Evolutionary conservation across 2,888 invertebrate species (phyloP).

Genomic region (Orthosia gothica): DNA sequence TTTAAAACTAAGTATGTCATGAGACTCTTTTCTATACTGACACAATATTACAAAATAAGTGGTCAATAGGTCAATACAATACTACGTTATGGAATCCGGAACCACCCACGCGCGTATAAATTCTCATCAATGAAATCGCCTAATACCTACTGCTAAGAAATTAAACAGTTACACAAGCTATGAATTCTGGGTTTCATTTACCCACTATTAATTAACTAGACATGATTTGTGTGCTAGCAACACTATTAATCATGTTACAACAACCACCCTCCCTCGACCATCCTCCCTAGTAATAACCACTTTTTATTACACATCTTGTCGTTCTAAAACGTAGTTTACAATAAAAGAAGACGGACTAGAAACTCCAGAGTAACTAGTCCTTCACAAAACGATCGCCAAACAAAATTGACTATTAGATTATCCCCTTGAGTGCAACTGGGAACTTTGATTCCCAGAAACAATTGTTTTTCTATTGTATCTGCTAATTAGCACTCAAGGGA

Average conservation of each 20-base stretch:
- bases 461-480: no score
- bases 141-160: background rate
- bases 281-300: background rate
- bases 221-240: conserved; percentile 1
- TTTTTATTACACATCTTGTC: background rate
- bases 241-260: background rate
- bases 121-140: conserved; percentile 14
- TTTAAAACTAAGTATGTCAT: conserved; percentile 14
- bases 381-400: background rate
- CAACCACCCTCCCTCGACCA: background rate
- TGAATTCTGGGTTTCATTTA: background rate
- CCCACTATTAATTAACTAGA: background rate
- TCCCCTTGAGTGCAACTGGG: no score
- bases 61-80: conserved; percentile 28
- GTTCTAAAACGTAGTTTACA: background rate
- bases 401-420: background rate
- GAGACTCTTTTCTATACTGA: conserved; percentile 36
- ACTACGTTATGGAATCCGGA: conserved; percentile 22
- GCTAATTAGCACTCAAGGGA: no score
- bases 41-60: conserved; percentile 30
- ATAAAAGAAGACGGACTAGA: background rate
- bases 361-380: background rate
- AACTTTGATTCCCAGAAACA: no score
- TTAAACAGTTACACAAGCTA: background rate
- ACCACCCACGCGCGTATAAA: conserved; percentile 32